A percentile compares a stretch with the other conserved stretches of the same genome.
Conservation (phyloP, 2,113 vertebrate genomes). For the Anolis sagrei region DNA sequence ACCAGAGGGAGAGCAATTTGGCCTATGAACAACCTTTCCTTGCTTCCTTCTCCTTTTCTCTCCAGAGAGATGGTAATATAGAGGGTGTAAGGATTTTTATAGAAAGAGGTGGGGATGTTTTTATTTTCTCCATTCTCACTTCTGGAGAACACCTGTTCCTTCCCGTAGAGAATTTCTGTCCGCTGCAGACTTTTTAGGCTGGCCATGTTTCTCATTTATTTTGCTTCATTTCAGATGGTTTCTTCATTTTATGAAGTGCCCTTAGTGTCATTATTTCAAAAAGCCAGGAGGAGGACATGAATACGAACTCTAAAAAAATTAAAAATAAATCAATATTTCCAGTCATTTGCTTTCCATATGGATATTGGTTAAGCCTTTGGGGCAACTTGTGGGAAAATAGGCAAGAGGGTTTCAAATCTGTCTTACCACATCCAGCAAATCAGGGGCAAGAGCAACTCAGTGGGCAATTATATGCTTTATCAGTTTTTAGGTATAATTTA, state of each 20-base stretch:
- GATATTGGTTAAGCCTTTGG: neutral
- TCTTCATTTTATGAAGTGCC: conserved; percentile 15
- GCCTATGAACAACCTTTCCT: conserved; percentile 20
- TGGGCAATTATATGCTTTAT: neutral
- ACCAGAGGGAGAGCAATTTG: conserved; percentile 13
- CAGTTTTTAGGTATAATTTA: neutral
- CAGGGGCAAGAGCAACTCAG: neutral
- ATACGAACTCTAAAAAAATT: neutral
- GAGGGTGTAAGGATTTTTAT: conserved; percentile 30
- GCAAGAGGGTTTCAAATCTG: neutral
- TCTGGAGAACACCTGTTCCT: conserved; percentile 60
- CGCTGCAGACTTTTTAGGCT: conserved; percentile 55
- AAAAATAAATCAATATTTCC: neutral
- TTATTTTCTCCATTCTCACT: neutral
- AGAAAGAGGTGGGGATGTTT: neutral
- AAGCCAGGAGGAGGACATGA: neutral
- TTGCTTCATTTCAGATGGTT: conserved; percentile 47
- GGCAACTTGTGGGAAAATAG: neutral
- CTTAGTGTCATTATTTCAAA: conserved; percentile 20
- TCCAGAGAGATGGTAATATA: neutral
- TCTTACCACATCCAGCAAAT: neutral
- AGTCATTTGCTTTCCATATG: neutral
- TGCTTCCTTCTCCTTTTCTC: neutral
- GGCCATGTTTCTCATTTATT: conserved; percentile 38
- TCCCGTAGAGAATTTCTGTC: conserved; percentile 58